These are phyloP conservation scores for Epirrita christyi DNA, from an alignment of 2,888 invertebrate genomes.

Conservation along the genomic window DNA sequence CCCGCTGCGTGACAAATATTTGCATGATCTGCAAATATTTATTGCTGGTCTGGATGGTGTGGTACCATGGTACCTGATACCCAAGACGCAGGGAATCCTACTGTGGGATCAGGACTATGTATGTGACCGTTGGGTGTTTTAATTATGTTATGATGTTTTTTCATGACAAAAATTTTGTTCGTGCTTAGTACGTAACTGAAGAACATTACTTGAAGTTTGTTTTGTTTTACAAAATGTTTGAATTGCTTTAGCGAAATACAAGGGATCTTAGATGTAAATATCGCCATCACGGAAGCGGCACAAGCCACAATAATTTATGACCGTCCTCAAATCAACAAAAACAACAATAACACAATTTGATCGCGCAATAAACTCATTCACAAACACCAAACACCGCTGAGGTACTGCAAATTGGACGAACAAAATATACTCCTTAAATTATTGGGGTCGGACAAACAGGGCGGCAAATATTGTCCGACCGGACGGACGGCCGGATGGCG, in stretches of 20 bases:
- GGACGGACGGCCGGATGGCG: constrained; percentile 39
- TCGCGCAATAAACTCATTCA: constrained; percentile 50
- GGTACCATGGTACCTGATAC: too few relatives aligned
- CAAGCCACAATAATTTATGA: constrained; percentile 21
- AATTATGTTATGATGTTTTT: too few relatives aligned
- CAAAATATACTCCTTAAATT: constrained; percentile 67
- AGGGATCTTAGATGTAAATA: constrained; percentile 9
- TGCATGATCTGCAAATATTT: too few relatives aligned
- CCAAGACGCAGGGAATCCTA: too few relatives aligned
- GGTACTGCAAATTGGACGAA: constrained; percentile 57
- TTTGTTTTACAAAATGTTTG: constrained; percentile 4
- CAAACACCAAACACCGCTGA: constrained; percentile 48
- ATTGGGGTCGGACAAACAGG: constrained; percentile 61
- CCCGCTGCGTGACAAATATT: too few relatives aligned
- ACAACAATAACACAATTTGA: constrained; percentile 53
- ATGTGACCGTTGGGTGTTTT: too few relatives aligned
- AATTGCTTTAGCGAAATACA: constrained; percentile 2
- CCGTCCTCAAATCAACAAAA: constrained; percentile 33
- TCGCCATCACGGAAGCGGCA: constrained; percentile 2
- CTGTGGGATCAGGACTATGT: too few relatives aligned
- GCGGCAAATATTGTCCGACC: constrained; percentile 58
- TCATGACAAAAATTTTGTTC: too few relatives aligned
- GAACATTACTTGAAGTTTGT: neutral
- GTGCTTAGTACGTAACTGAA: too few relatives aligned
- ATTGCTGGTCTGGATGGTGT: too few relatives aligned